Percentiles rank a stretch among this genome's conserved stretches.
These are phyloP conservation scores for Pocillopora meandrina DNA, from an alignment of 92 coral and sea anemone species.

Conservation along the genomic window DNA sequence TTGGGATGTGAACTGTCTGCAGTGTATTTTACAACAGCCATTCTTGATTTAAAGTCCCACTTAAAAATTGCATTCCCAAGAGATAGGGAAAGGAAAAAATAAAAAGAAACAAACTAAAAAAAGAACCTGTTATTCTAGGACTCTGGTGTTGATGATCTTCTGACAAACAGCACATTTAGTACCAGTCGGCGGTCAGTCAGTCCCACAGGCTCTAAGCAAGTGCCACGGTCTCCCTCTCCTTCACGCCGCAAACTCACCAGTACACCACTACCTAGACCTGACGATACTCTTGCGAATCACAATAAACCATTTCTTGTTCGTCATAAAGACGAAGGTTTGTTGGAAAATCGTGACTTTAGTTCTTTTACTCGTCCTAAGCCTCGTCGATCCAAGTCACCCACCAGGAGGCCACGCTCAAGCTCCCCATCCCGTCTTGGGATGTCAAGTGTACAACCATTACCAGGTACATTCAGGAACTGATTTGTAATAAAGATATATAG, in stretches of 20 bases:
- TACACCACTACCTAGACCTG: slow-evolving; percentile 74
- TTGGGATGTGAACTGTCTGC: too few species aligned
- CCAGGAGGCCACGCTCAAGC: slow-evolving; percentile 85
- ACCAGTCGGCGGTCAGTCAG: slow-evolving; percentile 84
- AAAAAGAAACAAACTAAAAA: slow-evolving; percentile 6
- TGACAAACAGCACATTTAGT: slow-evolving; percentile 72
- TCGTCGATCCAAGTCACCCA: slow-evolving; percentile 88
- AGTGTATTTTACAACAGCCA: neutral
- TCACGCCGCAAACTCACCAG: slow-evolving; percentile 73
- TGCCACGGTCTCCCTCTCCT: slow-evolving; percentile 83
- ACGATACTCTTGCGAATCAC: slow-evolving; percentile 79
- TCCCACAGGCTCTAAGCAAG: slow-evolving; percentile 67
- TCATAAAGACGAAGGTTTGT: slow-evolving; percentile 80
- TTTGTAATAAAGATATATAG: too few species aligned
- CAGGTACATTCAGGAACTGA: slow-evolving; percentile 42
- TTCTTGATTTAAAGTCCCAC: neutral
- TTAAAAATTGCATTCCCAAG: neutral
- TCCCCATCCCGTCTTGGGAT: slow-evolving; percentile 88
- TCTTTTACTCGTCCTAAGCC: slow-evolving; percentile 99
- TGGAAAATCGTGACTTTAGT: slow-evolving; percentile 99
- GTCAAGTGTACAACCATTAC: slow-evolving; percentile 78
- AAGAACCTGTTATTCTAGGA: slow-evolving; percentile 71
- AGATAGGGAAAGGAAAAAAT: neutral
- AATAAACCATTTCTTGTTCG: slow-evolving; percentile 87
- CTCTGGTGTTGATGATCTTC: slow-evolving; percentile 83